Conservation (phyloP, 2,113 vertebrate genomes). For the Bubalus kerabau region DNA sequence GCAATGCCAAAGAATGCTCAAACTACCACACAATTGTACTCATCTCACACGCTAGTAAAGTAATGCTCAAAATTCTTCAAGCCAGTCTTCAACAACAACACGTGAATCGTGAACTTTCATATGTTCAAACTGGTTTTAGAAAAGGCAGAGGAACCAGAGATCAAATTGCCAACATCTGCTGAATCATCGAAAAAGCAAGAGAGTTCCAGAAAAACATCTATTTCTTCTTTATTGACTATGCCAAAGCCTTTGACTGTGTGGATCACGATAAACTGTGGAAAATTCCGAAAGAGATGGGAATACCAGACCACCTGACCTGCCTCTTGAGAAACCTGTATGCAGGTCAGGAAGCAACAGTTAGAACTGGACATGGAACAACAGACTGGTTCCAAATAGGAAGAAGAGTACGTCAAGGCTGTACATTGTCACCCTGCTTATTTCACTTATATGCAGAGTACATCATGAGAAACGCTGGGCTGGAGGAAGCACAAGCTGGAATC, state of each 20-base stretch:
- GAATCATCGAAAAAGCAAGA: not conserved
- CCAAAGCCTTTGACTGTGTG: not conserved
- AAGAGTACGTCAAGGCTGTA: not conserved
- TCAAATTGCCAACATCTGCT: not conserved
- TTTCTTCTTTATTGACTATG: not conserved
- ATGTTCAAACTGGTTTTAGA: not conserved
- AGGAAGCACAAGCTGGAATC: not conserved
- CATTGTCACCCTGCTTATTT: not conserved
- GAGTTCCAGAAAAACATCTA: not conserved
- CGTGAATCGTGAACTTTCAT: fast-evolving
- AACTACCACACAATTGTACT: no score
- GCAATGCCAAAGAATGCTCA: not conserved
- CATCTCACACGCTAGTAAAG: not conserved
- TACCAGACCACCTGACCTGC: not conserved
- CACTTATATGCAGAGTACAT: not conserved
- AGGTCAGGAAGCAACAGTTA: not conserved
- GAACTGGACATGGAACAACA: not conserved
- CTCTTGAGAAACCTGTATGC: not conserved
- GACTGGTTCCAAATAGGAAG: not conserved
- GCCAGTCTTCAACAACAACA: not conserved
- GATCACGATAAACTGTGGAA: not conserved
- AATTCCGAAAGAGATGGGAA: not conserved
- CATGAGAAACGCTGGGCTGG: fast-evolving
- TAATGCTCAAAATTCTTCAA: not conserved
- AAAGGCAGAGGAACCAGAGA: not conserved